Base-by-base conservation (phyloP, 2,797 vertebrate species). In the Pempheris klunzingeri region DNA sequence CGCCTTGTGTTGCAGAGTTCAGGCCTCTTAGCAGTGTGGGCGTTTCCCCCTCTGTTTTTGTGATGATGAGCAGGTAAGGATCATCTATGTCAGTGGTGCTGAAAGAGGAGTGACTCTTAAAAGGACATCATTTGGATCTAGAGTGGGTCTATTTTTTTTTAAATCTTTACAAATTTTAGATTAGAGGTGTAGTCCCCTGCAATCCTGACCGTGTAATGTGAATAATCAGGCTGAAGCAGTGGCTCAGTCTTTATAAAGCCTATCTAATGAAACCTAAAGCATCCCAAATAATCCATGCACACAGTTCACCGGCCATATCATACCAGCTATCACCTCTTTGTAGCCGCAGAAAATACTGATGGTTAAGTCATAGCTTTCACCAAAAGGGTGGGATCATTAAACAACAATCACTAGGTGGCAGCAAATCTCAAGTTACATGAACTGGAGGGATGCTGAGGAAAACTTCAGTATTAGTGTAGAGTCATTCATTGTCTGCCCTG, bases 401-500 rank as follows among this genome's bases (percentile, higher is more conserved):
- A n/a, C 0, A 73, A 30, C 0, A 10, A 34, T 43, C 92, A 83
- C 78, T 67, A 88, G 93, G 30, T 78, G 92, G 88, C 86, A 83
- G 70, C 84, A 89, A 55, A 84, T 64, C 14, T 41, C 32, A 46
- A 17, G 4, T 52, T 72, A 52, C 17, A 20, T 30, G 38, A 18
- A 32, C 22, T 30, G n/a, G 14, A 62, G 22, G 6, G 43, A 3
- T 0, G 2, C 5, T 15, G 3, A 39, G 17, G 28, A 12, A 64
- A 43, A 54, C 3, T 18, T 3, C 1, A 52, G 17, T 4, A 22
- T 3, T 1, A 52, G 17, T 4, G 18, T 22, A 28, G 4, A 30
- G 9, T 50, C 2, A 47, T 54, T 14, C 2, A 43, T 17, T 32
- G 7, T 55, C 18, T 6, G 18, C 0, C n/a, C 12, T 38, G 3